Percentiles rank a stretch among this genome's conserved stretches.
Conservation (phyloP, 2,797 vertebrate species). For the Cossypha caffra region DNA sequence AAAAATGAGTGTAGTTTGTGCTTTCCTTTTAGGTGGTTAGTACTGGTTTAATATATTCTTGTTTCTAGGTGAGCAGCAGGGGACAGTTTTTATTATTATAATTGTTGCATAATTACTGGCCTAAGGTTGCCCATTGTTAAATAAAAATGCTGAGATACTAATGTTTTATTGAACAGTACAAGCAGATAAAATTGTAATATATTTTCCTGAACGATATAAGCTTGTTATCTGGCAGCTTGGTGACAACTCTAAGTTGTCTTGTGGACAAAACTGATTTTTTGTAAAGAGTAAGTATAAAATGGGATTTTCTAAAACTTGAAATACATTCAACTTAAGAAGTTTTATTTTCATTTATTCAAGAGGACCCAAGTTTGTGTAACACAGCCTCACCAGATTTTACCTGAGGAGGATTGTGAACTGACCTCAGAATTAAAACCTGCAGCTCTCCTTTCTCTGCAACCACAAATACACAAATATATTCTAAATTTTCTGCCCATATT, state of each 20-base stretch:
- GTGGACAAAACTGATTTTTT: constrained; percentile 15
- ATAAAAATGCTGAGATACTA: constrained; percentile 81
- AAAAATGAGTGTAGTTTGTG: constrained; percentile 80
- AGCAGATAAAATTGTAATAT: constrained; percentile 79
- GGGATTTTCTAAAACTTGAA: background rate
- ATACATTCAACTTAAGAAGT: background rate
- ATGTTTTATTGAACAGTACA: constrained; percentile 84
- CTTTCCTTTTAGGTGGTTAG: constrained; percentile 74
- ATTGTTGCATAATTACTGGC: constrained; percentile 84
- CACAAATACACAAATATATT: background rate
- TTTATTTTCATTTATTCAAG: background rate
- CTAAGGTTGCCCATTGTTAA: constrained; percentile 84
- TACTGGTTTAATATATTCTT: constrained; percentile 81
- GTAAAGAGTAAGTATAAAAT: constrained; percentile 29
- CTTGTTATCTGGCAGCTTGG: constrained; percentile 70
- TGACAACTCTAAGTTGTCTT: constrained; percentile 66
- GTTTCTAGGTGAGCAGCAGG: constrained; percentile 81
- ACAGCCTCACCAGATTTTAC: background rate
- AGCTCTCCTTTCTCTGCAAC: background rate
- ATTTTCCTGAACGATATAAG: constrained; percentile 73
- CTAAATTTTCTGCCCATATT: background rate
- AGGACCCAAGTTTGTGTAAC: background rate
- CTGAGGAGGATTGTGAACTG: background rate
- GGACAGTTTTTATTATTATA: constrained; percentile 82
- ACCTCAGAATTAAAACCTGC: background rate